Evolutionary conservation across 2,113 vertebrate species (phyloP).

Genomic region (Pangasianodon gigas): DNA sequence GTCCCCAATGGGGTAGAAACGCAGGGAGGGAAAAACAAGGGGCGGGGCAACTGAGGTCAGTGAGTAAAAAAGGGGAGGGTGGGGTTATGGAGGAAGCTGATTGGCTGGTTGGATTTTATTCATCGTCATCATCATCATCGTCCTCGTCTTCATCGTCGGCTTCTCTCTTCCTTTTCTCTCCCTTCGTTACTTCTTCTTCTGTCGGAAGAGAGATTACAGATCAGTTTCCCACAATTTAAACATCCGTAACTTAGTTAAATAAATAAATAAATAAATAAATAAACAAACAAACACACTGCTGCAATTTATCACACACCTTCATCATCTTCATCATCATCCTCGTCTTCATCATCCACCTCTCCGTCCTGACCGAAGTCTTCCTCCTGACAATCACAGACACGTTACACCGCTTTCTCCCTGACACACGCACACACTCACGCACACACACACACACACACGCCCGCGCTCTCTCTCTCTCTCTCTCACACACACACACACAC

Average conservation of each 20-base stretch:
- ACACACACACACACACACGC: no score
- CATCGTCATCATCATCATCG: slow-evolving; percentile 76
- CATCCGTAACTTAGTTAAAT: no score
- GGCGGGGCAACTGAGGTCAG: slow-evolving; percentile 59
- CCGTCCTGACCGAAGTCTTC: slow-evolving; percentile 82
- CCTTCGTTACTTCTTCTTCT: slow-evolving; percentile 69
- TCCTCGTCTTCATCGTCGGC: slow-evolving; percentile 85
- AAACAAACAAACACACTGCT: background rate
- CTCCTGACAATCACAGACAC: slow-evolving; percentile 68
- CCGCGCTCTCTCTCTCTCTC: no score
- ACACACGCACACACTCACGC: no score
- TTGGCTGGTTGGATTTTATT: slow-evolving; percentile 68
- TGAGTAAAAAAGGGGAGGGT: slow-evolving; percentile 56
- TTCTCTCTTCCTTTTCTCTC: slow-evolving; percentile 89
- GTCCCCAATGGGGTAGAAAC: slow-evolving; percentile 71
- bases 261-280: background rate
- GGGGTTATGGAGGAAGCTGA: slow-evolving; percentile 60
- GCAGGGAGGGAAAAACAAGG: slow-evolving; percentile 54
- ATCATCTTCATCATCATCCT: slow-evolving; percentile 83
- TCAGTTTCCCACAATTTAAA: background rate
- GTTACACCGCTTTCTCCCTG: no score
- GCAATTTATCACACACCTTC: slow-evolving; percentile 66
- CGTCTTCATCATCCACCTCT: slow-evolving; percentile 78
- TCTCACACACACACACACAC: no score
- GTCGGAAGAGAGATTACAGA: background rate